Evolutionary conservation across 2,888 invertebrate species (phyloP).

Genomic region (Chaitophorus viminalis): DNA sequence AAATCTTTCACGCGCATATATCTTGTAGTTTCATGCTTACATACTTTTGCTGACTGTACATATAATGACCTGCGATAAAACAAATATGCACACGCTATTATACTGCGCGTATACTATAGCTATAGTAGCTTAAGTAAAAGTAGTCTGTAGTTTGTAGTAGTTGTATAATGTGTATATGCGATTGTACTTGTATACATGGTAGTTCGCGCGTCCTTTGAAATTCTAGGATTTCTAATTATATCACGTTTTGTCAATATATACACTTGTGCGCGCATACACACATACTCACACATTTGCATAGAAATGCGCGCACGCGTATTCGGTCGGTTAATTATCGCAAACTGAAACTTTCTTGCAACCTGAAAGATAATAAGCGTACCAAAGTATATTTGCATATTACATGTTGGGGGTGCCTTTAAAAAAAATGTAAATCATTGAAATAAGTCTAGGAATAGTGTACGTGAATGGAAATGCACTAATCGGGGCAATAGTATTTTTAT

Average conservation of each 20-base stretch:
- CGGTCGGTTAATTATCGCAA: conserved; percentile 42
- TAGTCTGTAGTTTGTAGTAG: too few species aligned
- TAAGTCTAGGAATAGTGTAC: not conserved
- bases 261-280: not conserved
- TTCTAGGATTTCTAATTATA: conserved; percentile 52
- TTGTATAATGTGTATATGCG: not conserved
- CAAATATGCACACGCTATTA: not conserved
- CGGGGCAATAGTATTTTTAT: too few species aligned
- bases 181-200: not conserved
- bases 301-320: not conserved
- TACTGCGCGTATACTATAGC: not conserved
- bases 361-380: conserved; percentile 26
- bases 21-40: not conserved
- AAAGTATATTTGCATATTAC: not conserved
- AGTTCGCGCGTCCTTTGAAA: conserved; percentile 28
- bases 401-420: too few species aligned
- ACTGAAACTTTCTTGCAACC: conserved; percentile 30
- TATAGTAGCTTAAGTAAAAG: not conserved
- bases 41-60: not conserved
- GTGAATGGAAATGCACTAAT: too few species aligned
- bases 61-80: not conserved
- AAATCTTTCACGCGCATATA: not conserved
- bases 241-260: not conserved
- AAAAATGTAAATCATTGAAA: not conserved
- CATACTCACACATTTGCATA: not conserved